These are phyloP conservation scores for Pararge aegeria DNA, from an alignment of 1,140 invertebrate species.

Conservation along the genomic window DNA sequence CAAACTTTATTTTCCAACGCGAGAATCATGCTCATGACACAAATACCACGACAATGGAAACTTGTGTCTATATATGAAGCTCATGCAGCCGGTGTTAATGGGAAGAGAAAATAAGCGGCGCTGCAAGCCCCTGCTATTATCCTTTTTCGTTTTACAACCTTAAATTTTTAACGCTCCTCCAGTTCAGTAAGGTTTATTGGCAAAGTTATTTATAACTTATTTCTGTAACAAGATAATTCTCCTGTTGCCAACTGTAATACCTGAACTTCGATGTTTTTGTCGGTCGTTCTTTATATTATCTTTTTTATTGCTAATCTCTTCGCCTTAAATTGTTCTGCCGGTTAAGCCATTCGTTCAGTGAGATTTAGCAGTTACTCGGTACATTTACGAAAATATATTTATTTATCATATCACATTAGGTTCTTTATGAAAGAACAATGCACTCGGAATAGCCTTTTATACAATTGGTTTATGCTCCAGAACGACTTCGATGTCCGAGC, in stretches of 20 bases:
- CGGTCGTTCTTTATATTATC: not conserved
- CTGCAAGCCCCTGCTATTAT: constrained; percentile 42
- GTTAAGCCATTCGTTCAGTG: no score
- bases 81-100: constrained; percentile 43
- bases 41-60: constrained; percentile 51
- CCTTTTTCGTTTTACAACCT: constrained; percentile 49
- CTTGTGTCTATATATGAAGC: constrained; percentile 42
- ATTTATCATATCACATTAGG: no score
- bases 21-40: constrained; percentile 44
- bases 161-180: constrained; percentile 38
- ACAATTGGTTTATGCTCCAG: not conserved
- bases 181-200: constrained; percentile 30
- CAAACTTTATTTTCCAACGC: constrained; percentile 40
- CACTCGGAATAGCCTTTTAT: no score
- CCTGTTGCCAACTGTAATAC: constrained; percentile 19
- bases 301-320: not conserved
- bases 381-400: not conserved
- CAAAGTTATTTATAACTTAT: constrained; percentile 36
- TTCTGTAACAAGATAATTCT: constrained; percentile 20
- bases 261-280: constrained; percentile 21
- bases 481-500: not conserved
- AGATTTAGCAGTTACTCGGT: no score
- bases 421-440: no score
- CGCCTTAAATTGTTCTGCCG: not conserved
- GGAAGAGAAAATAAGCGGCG: constrained; percentile 49